Evolutionary conservation across 2,888 invertebrate genomes (phyloP), one percentile per base, ranked within the genome.

Genomic region (Amphipoea lucens): DNA sequence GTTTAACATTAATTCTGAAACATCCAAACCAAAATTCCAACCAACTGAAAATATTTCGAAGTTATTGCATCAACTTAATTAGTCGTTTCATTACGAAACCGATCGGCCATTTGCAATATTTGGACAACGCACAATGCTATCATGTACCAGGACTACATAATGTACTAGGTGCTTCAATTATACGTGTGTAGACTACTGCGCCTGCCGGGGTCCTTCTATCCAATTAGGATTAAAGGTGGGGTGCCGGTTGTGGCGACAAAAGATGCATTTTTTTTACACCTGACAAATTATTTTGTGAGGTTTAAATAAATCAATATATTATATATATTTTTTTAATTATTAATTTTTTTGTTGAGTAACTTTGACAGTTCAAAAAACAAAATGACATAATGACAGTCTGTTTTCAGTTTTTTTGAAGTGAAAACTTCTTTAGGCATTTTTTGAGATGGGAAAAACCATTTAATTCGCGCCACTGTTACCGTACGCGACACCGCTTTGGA

Each of bases 211-310:
- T 93, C 93, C 94, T 94, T 92, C 93, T 92, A 95, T 95, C 95
- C 95, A 95, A 95, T 95, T 95, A 95, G 94, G 95, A 95, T 95
- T 95, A 94, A 89, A 86, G 92, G 91, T 89, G n/a, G 14, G 91
- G 90, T 75, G 66, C 5, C 60, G 90, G 45, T 93, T 72, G 1
- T 0, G 90, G 93, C 92, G 92, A 60, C 17, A 57, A 23, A 17
- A 36, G 14, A 40, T 71, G n/a, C 0, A 40, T 54, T n/a, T 70
- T 17, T 2, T 54, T 14, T 17, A 9, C 5, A 40, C 2, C 2
- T 36, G 14, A 54, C 4, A 14, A 51, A 23, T 63, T 9, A 11
- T 63, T 63, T 29, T 62, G 12, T 12, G n/a, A n/a, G 1, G n/a
- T n/a, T n/a, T n/a, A 4, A 57, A 23, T 23, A 54, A 54, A 54